Conservation (phyloP, 2,888 invertebrate genomes). For the Hemicrepidius hirtus region DNA sequence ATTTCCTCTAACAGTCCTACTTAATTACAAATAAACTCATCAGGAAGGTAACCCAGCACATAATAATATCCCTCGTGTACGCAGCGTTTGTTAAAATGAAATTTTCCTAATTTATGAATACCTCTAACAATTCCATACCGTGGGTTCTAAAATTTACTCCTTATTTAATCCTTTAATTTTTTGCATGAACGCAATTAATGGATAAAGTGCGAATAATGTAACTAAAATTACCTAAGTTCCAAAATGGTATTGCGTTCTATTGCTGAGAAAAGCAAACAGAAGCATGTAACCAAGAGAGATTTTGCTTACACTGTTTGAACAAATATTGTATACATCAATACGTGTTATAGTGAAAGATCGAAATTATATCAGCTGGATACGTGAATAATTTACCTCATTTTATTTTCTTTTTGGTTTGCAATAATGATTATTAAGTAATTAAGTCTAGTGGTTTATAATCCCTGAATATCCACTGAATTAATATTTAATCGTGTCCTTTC, state of each 20-base stretch:
- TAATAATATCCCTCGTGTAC: not conserved
- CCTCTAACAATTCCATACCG: not conserved
- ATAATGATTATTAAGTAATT: too few species aligned
- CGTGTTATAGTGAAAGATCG: not conserved
- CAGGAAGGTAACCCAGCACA: slow-evolving; percentile 1
- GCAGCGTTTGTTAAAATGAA: slow-evolving; percentile 7
- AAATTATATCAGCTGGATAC: not conserved
- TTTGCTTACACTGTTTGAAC: slow-evolving; percentile 17
- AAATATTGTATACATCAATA: slow-evolving; percentile 6
- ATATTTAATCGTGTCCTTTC: too few species aligned
- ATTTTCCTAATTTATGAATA: slow-evolving; percentile 3
- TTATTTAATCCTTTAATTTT: not conserved
- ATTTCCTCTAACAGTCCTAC: slow-evolving; percentile 6
- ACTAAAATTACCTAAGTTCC: not conserved
- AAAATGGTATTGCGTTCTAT: not conserved
- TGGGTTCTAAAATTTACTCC: not conserved
- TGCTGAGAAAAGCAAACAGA: not conserved
- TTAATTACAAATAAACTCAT: slow-evolving; percentile 9
- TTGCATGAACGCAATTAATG: not conserved
- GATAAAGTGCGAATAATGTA: not conserved
- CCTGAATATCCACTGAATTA: too few species aligned
- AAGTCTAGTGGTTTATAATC: too few species aligned
- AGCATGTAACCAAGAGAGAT: slow-evolving; percentile 12
- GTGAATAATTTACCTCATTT: too few species aligned
- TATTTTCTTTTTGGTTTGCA: too few species aligned